phyloP scores from a whole-genome alignment of 2,113 vertebrate species.

The Petroica traversi region DNA sequence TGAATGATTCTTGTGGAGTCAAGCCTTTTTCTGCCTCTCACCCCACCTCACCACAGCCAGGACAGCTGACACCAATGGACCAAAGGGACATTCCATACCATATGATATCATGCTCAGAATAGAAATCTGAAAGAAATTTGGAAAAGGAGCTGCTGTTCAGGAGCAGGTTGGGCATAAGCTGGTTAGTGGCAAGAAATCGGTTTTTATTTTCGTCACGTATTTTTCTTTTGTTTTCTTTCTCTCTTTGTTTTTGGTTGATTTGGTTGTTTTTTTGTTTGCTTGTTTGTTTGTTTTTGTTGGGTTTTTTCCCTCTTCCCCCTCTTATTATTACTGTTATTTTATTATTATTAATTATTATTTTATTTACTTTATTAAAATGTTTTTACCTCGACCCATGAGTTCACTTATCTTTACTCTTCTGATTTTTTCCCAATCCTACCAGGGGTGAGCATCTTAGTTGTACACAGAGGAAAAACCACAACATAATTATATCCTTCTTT shows the following conservation, averaged over 20 bases:
- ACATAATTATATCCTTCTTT: background rate
- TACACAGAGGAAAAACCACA: background rate
- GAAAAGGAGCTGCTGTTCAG: background rate
- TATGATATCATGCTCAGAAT: background rate
- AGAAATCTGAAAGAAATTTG: background rate
- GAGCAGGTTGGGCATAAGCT: background rate
- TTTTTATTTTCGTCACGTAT: background rate
- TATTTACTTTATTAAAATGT: background rate
- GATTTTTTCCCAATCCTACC: background rate
- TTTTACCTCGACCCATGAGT: background rate
- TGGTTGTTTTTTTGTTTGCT: background rate
- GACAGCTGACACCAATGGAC: background rate
- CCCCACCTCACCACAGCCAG: background rate
- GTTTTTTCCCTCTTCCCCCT: too few species aligned
- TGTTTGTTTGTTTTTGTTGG: too few species aligned
- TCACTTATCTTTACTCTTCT: background rate
- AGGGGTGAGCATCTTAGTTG: background rate
- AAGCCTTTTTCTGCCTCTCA: background rate
- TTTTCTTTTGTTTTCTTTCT: background rate
- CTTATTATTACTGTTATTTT: background rate
- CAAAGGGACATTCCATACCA: background rate
- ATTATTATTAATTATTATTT: background rate
- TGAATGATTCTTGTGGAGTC: background rate
- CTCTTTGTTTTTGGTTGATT: background rate
- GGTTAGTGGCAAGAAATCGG: fast-evolving